Conservation (phyloP, 1,140 invertebrate genomes). For the Samia ricini region DNA sequence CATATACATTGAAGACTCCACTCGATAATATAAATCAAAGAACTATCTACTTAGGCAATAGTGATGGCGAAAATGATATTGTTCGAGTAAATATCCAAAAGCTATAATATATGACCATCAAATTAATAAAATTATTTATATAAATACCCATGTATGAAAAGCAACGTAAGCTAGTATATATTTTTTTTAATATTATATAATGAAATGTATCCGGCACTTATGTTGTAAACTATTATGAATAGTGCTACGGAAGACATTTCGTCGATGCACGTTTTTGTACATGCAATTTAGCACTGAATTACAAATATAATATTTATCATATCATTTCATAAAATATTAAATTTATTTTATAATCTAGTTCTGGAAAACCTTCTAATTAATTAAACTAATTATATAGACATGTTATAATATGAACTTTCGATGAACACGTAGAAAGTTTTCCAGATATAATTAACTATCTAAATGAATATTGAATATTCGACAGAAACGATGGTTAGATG, state of each 20-base stretch:
- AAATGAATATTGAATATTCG: constrained; percentile 45
- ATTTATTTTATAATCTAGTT: constrained; percentile 21
- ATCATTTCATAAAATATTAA: constrained; percentile 17
- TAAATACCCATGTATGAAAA: constrained; percentile 58
- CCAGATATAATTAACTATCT: constrained; percentile 41
- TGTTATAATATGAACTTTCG: constrained; percentile 37
- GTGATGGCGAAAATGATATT: constrained; percentile 68
- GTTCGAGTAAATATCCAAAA: constrained; percentile 50
- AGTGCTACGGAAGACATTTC: constrained; percentile 69
- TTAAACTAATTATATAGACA: constrained; percentile 46
- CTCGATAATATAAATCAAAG: constrained; percentile 28
- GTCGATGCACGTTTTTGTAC: constrained; percentile 47
- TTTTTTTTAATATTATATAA: constrained; percentile 12
- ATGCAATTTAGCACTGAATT: constrained; percentile 37
- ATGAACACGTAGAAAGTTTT: constrained; percentile 64
- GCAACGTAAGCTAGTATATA: constrained; percentile 54
- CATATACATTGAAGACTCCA: constrained; percentile 27
- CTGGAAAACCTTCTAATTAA: constrained; percentile 70
- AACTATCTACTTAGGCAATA: constrained; percentile 72
- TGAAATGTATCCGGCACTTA: constrained; percentile 64
- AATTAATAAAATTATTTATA: constrained; percentile 40
- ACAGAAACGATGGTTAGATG: constrained; percentile 47
- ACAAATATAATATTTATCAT: constrained; percentile 2
- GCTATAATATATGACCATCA: constrained; percentile 54
- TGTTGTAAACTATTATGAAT: constrained; percentile 32